A percentile compares a stretch with the other conserved stretches of the same genome.
Conservation (phyloP, 2,797 vertebrate species). For the Poliocrania exsul region DNA sequence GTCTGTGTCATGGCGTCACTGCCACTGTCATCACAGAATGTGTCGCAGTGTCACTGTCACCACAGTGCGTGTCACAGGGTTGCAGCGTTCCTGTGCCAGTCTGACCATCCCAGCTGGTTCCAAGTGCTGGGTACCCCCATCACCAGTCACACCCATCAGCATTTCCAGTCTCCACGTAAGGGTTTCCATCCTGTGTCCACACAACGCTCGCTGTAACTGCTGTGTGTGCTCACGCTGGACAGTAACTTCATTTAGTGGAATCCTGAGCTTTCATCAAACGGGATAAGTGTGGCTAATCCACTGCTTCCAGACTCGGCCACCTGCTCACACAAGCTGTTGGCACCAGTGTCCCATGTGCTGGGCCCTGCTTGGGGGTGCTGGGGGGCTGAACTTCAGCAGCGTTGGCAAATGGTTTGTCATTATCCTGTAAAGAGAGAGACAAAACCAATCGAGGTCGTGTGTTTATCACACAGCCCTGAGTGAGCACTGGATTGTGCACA, state of each 20-base stretch:
- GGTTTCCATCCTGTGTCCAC: accelerated
- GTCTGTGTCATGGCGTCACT: no score
- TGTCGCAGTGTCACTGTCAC: no score
- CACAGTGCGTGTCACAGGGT: no score
- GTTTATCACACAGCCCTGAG: background rate
- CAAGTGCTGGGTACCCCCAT: no score
- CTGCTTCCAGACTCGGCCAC: background rate
- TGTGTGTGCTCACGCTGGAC: accelerated
- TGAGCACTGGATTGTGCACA: background rate
- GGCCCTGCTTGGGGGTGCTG: accelerated
- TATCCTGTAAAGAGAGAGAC: background rate
- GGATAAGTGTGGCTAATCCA: background rate
- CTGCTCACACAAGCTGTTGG: background rate
- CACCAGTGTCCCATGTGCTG: accelerated
- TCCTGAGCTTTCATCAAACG: background rate
- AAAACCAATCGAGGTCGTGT: accelerated
- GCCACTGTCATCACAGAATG: no score
- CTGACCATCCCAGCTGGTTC: accelerated
- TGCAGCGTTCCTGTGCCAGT: background rate
- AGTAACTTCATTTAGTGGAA: accelerated
- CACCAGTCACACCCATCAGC: accelerated
- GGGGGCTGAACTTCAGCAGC: accelerated
- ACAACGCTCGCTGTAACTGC: accelerated
- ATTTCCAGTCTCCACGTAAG: accelerated
- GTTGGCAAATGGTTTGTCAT: no score